phyloP scores from a whole-genome alignment of 2,888 invertebrate genomes.

The Sinodicranocentrus sp. region DNA sequence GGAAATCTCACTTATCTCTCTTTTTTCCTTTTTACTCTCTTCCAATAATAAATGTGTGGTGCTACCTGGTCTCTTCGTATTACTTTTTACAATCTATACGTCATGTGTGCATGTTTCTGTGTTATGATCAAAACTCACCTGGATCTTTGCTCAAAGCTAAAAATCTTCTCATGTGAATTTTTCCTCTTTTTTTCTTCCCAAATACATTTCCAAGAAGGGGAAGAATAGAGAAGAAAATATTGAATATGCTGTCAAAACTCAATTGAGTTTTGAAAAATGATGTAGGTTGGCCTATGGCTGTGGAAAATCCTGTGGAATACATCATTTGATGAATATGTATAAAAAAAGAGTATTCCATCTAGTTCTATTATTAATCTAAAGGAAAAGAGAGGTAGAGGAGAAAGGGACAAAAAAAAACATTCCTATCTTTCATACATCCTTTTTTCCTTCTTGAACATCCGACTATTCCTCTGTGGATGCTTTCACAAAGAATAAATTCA shows the following conservation, averaged over 20 bases:
- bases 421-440: background rate
- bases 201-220: background rate
- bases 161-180: conserved; percentile 3
- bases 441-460: background rate
- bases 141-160: background rate
- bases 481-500: conserved; percentile 10
- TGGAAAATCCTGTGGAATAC: background rate
- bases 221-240: conserved; percentile 19
- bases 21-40: too few species aligned
- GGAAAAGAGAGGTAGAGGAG: background rate
- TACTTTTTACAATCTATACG: too few species aligned
- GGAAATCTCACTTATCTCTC: too few species aligned
- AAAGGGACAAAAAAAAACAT: background rate
- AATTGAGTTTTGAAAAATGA: conserved; percentile 70
- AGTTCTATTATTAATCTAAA: conserved; percentile 16
- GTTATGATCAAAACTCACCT: background rate
- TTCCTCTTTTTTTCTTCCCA: background rate
- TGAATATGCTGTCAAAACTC: conserved; percentile 56
- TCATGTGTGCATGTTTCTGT: too few species aligned
- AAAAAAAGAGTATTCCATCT: conserved; percentile 1
- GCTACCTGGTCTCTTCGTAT: too few species aligned
- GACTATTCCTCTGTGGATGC: conserved; percentile 1
- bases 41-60: too few species aligned
- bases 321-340: conserved; percentile 22
- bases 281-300: conserved; percentile 51